phyloP scores from a whole-genome alignment of 2,797 vertebrate genomes.

The Enteromius viviparus region DNA sequence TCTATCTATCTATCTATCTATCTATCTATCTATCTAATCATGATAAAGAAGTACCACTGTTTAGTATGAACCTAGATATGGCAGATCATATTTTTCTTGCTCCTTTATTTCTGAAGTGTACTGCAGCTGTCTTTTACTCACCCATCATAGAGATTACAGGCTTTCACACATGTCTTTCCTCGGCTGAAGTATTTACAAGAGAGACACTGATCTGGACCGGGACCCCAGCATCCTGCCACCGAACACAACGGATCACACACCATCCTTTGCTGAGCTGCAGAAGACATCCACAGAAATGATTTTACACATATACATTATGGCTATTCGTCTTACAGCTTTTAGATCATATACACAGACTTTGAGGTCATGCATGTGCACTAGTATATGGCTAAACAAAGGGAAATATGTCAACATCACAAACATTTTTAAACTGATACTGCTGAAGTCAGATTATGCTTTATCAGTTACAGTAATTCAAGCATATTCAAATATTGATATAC shows the following conservation, averaged over 20 bases:
- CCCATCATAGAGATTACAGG: constrained; percentile 91
- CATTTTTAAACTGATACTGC: background rate
- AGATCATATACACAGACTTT: background rate
- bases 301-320: background rate
- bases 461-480: background rate
- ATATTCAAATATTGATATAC: background rate
- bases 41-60: background rate
- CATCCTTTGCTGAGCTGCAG: constrained; percentile 86
- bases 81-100: background rate
- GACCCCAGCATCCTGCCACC: constrained; percentile 91
- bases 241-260: constrained; percentile 92
- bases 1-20: too few species aligned
- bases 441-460: background rate
- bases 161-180: constrained; percentile 87
- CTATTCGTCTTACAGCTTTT: background rate
- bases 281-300: constrained; percentile 29
- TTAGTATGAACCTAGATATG: background rate
- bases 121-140: constrained; percentile 69
- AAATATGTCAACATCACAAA: background rate
- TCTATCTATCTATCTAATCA: too few species aligned
- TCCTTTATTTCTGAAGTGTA: background rate
- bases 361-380: background rate
- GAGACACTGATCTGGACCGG: constrained; percentile 92
- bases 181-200: constrained; percentile 89
- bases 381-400: background rate